phyloP scores from a whole-genome alignment of 2,888 invertebrate genomes.

The Temnothorax ravouxi region DNA sequence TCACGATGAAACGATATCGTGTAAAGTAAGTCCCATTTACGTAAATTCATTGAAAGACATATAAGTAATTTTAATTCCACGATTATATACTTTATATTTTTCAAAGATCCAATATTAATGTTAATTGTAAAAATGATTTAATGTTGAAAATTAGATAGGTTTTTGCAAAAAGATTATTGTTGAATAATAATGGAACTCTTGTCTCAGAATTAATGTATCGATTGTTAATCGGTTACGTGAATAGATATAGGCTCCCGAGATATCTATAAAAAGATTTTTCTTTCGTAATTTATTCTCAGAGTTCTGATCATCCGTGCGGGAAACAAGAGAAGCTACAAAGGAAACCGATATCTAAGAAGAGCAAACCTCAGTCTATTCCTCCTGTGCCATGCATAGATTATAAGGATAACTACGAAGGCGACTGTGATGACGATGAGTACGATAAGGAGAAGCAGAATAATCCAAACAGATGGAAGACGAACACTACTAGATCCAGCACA shows the following conservation, averaged over 20 bases:
- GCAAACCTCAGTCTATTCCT: slow-evolving; percentile 78
- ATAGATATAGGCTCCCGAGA: not conserved
- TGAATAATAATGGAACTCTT: not conserved
- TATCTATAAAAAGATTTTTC: not conserved
- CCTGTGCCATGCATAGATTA: slow-evolving; percentile 83
- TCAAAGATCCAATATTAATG: not conserved
- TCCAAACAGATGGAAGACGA: slow-evolving; percentile 84
- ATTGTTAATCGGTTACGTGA: not conserved
- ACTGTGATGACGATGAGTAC: slow-evolving; percentile 86
- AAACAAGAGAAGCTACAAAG: slow-evolving; percentile 82
- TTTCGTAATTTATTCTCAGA: slow-evolving; percentile 58
- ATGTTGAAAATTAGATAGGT: not conserved
- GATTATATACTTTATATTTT: not conserved
- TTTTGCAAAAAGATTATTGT: not conserved
- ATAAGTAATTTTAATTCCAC: slow-evolving; percentile 7
- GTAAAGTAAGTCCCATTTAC: slow-evolving; percentile 63
- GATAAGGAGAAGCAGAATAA: slow-evolving; percentile 81
- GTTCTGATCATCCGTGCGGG: slow-evolving; percentile 77
- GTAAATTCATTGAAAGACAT: not conserved
- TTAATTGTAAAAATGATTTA: not conserved
- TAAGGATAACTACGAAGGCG: slow-evolving; percentile 87
- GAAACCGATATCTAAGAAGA: slow-evolving; percentile 81
- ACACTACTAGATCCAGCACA: slow-evolving; percentile 79
- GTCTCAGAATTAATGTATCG: not conserved
- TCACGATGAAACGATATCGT: slow-evolving; percentile 87